Base-by-base conservation (phyloP, 2,888 invertebrate genomes). In the Drosophila anomalata region DNA sequence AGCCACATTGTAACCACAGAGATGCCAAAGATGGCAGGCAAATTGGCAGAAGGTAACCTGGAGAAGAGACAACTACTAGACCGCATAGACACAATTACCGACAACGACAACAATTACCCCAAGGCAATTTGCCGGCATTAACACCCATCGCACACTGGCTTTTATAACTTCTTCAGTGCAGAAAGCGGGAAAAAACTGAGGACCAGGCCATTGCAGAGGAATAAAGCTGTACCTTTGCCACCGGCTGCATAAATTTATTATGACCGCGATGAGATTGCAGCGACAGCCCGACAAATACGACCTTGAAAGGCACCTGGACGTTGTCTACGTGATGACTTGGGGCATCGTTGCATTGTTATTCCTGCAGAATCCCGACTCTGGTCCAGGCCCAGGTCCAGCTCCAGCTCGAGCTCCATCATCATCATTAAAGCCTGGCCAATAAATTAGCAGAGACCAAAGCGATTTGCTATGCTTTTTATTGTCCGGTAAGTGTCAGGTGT, bases 91-190 rank as follows among this genome's bases (percentile, higher is more conserved):
- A 77, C 70, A 78, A 73, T 77, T 72, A 80, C 68, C 72, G 60
- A 70, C 76, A 72, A 80, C 75, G 70, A 74, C 89, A 84, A 87
- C 89, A 84, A 87, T 87, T 87, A 80, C 84, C 89, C 77, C 53
- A 66, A 65, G 77, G 86, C 87, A 78, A 86, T 80, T 84, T 82
- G 75, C 75, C 71, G 79, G 79, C 76, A 79, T 85, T 83, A 86
- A 83, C 85, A 86, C 86, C 79, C 80, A 75, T 59, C 61, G 60
- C 69, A 46, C 51, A 65, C 60, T 36, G 58, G 59, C 48, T 68
- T 69, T 79, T 85, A 79, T 79, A 77, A 76, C 80, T 78, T 88
- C 82, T 77, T 87, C 62, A 61, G 52, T 9, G 69, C 44, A 54
- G 29, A 29, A 52, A 53, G 57, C 68, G 53, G 44, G 29, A 9